Evolutionary conservation across 2,113 vertebrate genomes (phyloP), one percentile per base, ranked within the genome.

Genomic region (Andinoacara biseriatus): DNA sequence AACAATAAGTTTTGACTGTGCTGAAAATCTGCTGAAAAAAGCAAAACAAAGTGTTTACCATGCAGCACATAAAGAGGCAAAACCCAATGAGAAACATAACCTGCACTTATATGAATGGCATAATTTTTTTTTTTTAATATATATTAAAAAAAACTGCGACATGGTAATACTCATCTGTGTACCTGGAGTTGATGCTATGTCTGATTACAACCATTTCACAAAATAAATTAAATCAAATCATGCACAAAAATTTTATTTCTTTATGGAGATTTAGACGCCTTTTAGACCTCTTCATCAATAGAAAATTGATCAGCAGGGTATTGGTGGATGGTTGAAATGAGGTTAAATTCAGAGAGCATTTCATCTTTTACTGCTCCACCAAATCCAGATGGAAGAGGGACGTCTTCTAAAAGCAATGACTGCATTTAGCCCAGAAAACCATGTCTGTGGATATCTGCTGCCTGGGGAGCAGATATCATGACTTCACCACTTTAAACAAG

Each of bases 181-280:
- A 43, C 11, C 40, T 46, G 43, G 14, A 43, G 40, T 11, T 14
- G 4, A 46, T 17, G 46, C 17, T 49, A 17, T 17, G 15, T 49
- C 46, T 49, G 46, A 49, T 49, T 15, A 49, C 14, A 17, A 17
- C 46, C 46, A 49, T 49, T 49, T 49, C 10, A 49, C 46, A 17
- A 52, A 52, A 18, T 52, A 52, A 52, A 52, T 18, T 3, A 52
- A 52, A 18, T 52, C 6, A 52, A 52, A 52, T 52, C 49, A 18
- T 18, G 1, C 7, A 52, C 49, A 46, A 14, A 46, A 15, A 13
- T 11, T 10, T 14, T 18, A 49, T 6, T 49, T 49, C 17, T 24
- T 43, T 13, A 17, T 43, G 4, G 13, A 17, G n/a, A 43, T 65
- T 26, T 26, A 0, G 15, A 43, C 0, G 14, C 38, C 7, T 63